Evolutionary conservation across 2,797 vertebrate species (phyloP).

Genomic region (Taeniopygia guttata): DNA sequence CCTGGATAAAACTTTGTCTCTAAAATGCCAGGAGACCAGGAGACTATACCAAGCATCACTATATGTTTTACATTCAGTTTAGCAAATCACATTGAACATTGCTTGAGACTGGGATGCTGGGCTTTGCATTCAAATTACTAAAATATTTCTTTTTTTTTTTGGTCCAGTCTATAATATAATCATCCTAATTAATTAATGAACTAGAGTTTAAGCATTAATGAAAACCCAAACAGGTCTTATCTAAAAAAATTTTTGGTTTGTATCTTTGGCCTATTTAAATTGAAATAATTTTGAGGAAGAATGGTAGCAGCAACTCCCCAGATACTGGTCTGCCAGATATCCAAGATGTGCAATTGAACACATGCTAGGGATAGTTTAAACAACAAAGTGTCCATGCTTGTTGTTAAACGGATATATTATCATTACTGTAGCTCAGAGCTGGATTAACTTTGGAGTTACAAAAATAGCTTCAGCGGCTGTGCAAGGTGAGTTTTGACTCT

Average conservation of each 20-base stretch:
- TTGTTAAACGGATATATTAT: conserved; percentile 9
- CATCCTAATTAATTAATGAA: background rate
- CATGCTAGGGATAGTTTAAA: background rate
- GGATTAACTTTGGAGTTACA: conserved; percentile 45
- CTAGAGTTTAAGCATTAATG: background rate
- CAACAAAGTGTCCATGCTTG: background rate
- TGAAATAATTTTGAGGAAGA: background rate
- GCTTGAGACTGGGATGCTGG: background rate
- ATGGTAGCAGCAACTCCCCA: background rate
- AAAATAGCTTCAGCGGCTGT: conserved; percentile 18
- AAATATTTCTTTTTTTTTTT: background rate
- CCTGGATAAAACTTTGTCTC: background rate
- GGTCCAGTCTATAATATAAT: background rate
- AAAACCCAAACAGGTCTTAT: background rate
- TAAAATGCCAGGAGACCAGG: background rate
- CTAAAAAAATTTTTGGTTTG: background rate
- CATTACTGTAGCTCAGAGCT: conserved; percentile 17
- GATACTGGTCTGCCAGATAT: background rate
- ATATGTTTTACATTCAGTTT: background rate
- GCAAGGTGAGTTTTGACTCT: conserved; percentile 43
- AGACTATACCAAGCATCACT: background rate
- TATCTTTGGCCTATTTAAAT: background rate
- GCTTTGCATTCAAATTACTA: background rate
- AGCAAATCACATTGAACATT: background rate
- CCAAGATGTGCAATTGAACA: background rate